These are phyloP conservation scores for Uropsilus gracilis DNA, from an alignment of 2,113 vertebrate species.

Conservation along the genomic window DNA sequence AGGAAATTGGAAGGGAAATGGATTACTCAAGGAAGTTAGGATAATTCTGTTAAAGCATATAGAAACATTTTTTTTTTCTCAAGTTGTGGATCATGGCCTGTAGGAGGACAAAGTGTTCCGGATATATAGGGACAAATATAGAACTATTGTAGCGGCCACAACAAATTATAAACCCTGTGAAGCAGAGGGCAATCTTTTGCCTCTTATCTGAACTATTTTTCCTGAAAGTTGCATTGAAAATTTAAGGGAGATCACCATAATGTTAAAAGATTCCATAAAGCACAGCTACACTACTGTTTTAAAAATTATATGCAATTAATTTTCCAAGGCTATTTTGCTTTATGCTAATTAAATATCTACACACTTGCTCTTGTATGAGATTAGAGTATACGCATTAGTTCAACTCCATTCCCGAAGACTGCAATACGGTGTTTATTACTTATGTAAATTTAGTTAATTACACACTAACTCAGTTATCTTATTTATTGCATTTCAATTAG, in stretches of 20 bases:
- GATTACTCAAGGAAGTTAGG: not conserved
- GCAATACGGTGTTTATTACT: constrained; percentile 85
- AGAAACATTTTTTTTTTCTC: not conserved
- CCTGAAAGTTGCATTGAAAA: constrained; percentile 31
- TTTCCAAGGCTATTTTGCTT: constrained; percentile 68
- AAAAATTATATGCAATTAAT: constrained; percentile 82
- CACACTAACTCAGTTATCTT: constrained; percentile 85
- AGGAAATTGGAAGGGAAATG: not conserved
- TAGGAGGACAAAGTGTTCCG: not conserved
- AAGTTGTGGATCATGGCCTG: not conserved
- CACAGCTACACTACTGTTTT: constrained; percentile 64
- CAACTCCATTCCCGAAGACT: constrained; percentile 71
- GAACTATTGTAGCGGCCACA: not conserved
- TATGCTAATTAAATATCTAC: constrained; percentile 83
- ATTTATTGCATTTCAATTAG: constrained; percentile 86
- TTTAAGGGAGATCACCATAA: constrained; percentile 49
- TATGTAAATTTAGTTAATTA: constrained; percentile 86
- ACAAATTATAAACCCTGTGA: not conserved
- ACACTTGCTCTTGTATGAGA: constrained; percentile 74
- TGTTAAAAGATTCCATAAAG: constrained; percentile 64
- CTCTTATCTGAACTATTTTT: constrained; percentile 1
- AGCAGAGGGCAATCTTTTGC: not conserved
- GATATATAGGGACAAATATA: not conserved
- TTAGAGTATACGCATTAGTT: constrained; percentile 73
- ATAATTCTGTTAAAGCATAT: not conserved